These are phyloP conservation scores for Pyrocephalus nanus DNA, from an alignment of 2,797 vertebrate species.

Conservation along the genomic window DNA sequence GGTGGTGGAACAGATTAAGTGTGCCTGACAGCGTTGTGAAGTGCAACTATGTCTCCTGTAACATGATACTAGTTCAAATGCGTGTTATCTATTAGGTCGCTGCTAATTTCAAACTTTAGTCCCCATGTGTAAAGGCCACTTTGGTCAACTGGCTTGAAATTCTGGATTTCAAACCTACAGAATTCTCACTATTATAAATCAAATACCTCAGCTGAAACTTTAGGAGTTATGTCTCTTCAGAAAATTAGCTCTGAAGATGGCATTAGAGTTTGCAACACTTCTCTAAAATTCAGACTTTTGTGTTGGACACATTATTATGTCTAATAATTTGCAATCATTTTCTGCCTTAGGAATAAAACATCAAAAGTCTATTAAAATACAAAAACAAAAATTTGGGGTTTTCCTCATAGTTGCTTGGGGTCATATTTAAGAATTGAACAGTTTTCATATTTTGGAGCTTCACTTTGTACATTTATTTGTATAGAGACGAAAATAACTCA, in stretches of 20 bases:
- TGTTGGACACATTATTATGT: background rate
- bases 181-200: background rate
- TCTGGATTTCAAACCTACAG: background rate
- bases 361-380: background rate
- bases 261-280: background rate
- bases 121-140: background rate
- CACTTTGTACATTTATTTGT: background rate
- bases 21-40: background rate
- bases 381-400: background rate
- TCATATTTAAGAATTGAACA: background rate
- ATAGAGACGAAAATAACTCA: background rate
- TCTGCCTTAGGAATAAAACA: background rate
- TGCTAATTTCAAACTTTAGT: background rate
- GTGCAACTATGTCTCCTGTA: background rate
- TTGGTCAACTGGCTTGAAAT: background rate
- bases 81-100: background rate
- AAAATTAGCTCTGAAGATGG: background rate
- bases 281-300: background rate
- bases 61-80: background rate
- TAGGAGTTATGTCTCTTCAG: background rate
- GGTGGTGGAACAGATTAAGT: background rate
- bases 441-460: background rate
- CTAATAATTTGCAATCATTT: background rate
- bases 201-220: background rate
- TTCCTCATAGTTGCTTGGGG: background rate